Percentiles rank a stretch among this genome's conserved stretches.
phyloP scores from a whole-genome alignment of 2,888 invertebrate species.

The Erpobdella octoculata region DNA sequence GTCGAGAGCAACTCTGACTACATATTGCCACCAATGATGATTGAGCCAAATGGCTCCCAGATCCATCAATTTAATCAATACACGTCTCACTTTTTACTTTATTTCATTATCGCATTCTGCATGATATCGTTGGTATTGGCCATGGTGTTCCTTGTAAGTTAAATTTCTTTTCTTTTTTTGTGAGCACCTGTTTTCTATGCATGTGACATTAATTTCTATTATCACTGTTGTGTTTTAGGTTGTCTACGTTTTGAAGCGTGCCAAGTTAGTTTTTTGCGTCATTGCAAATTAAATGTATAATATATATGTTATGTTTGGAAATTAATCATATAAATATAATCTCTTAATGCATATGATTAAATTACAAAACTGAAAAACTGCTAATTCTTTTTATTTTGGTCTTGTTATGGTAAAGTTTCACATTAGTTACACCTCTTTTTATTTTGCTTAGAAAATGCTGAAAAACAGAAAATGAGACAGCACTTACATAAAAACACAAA shows the following conservation, averaged over 20 bases:
- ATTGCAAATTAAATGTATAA: no score
- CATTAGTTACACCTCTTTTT: no score
- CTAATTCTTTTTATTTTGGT: no score
- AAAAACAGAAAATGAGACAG: no score
- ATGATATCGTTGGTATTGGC: constrained; percentile 22
- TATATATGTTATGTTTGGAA: no score
- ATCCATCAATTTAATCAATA: background rate
- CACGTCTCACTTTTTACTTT: constrained; percentile 20
- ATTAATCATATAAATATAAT: background rate
- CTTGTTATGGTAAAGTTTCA: no score
- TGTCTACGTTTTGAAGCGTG: constrained; percentile 14
- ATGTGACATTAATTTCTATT: background rate
- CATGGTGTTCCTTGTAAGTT: constrained; percentile 17
- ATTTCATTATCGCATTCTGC: constrained; percentile 25
- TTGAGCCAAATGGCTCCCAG: background rate
- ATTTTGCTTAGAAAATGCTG: no score
- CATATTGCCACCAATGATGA: background rate
- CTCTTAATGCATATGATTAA: no score
- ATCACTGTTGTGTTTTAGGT: constrained; percentile 11
- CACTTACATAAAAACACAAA: no score
- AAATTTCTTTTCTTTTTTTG: no score
- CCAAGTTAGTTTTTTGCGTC: constrained; percentile 5
- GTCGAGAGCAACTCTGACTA: background rate
- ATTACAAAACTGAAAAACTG: no score
- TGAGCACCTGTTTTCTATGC: background rate